A percentile compares a stretch with the other conserved stretches of the same genome.
Evolutionary conservation across 1,140 invertebrate genomes (phyloP).

Genomic region (Diachasma alloeum): DNA sequence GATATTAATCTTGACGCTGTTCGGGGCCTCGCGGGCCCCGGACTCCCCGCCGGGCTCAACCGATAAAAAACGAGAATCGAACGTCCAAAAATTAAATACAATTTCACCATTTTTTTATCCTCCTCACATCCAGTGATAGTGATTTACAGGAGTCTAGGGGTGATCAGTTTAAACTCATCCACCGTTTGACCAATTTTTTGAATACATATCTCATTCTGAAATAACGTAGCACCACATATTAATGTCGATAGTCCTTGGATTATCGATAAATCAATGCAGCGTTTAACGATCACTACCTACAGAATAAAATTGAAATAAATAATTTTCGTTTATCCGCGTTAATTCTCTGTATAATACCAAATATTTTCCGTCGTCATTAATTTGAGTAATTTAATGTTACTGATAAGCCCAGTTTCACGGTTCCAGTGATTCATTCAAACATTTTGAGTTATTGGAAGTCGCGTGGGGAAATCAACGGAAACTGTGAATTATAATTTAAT

Average conservation of each 20-base stretch:
- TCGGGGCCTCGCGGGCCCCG: conserved; percentile 1
- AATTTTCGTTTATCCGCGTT: too few species aligned
- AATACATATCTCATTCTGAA: conserved; percentile 10
- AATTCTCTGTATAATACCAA: too few species aligned
- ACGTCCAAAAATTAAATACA: conserved; percentile 40
- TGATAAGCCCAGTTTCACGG: neutral
- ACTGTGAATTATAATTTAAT: too few species aligned
- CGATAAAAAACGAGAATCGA: conserved; percentile 39
- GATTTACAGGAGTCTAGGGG: conserved; percentile 31
- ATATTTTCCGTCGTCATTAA: too few species aligned
- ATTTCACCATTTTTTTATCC: conserved; percentile 29
- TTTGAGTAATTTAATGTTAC: too few species aligned
- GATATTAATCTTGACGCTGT: conserved; percentile 38
- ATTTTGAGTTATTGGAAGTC: neutral
- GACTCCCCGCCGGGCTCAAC: conserved; percentile 28
- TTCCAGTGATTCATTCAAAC: neutral
- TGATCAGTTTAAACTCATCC: conserved; percentile 11
- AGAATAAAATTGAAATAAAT: too few species aligned
- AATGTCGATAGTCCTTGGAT: neutral
- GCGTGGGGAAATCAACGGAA: neutral
- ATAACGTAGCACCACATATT: neutral
- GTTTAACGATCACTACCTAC: too few species aligned
- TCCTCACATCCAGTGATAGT: conserved; percentile 24
- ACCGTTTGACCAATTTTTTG: conserved; percentile 9
- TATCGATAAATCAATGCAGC: neutral